These are phyloP conservation scores for Clarias pachynema DNA, from an alignment of 2,797 vertebrate species.

Conservation along the genomic window DNA sequence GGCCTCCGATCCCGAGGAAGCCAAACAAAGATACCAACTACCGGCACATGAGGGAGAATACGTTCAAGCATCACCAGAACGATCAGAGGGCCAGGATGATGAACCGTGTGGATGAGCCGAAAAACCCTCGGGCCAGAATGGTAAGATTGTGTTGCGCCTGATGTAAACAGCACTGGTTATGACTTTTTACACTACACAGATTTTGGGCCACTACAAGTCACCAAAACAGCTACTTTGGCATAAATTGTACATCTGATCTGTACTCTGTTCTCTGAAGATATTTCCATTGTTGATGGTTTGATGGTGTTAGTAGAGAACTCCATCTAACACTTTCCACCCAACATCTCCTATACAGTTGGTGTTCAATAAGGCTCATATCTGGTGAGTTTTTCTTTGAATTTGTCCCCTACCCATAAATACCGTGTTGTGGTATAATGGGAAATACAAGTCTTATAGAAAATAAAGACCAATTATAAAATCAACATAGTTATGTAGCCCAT, in stretches of 20 bases:
- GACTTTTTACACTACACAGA: not conserved
- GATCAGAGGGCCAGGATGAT: slow-evolving; percentile 67
- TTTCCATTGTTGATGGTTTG: not conserved
- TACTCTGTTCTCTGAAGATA: no score
- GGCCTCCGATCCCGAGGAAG: slow-evolving; percentile 61
- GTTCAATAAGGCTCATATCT: not conserved
- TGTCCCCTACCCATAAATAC: not conserved
- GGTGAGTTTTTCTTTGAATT: not conserved
- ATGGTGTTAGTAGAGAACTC: not conserved
- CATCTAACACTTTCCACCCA: not conserved
- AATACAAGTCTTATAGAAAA: not conserved
- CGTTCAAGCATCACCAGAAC: slow-evolving; percentile 56
- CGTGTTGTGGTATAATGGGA: not conserved
- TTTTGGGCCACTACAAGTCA: not conserved
- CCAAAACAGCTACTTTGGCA: not conserved
- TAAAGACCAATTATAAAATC: not conserved
- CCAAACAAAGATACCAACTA: slow-evolving; percentile 55
- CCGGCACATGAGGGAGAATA: slow-evolving; percentile 59
- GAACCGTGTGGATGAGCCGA: slow-evolving; percentile 62
- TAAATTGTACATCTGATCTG: not conserved
- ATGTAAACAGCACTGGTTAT: not conserved
- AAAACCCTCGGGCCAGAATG: slow-evolving; percentile 58
- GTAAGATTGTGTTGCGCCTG: slow-evolving; percentile 50
- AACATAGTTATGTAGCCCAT: not conserved
- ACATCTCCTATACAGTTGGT: not conserved